Conservation (phyloP, 2,113 vertebrate genomes). For the Odocoileus virginianus region DNA sequence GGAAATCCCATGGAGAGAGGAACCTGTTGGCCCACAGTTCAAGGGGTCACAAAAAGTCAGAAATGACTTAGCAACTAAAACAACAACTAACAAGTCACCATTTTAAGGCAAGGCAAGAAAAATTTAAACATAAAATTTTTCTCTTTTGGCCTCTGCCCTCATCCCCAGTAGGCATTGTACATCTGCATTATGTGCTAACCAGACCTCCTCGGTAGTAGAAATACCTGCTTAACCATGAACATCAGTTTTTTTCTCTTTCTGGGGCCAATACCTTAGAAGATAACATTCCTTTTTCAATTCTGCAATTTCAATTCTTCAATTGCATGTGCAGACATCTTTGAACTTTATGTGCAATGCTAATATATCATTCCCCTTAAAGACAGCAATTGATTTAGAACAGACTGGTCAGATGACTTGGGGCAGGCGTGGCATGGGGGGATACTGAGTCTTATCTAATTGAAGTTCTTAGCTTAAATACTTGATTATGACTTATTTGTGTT, state of each 20-base stretch:
- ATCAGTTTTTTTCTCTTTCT: background rate
- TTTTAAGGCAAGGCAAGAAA: background rate
- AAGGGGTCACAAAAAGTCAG: background rate
- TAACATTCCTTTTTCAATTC: background rate
- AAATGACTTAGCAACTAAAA: background rate
- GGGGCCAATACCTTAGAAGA: background rate
- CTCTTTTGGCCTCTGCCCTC: background rate
- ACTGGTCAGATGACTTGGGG: background rate
- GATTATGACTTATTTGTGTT: background rate
- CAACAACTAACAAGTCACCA: background rate
- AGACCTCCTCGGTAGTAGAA: background rate
- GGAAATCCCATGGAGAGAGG: background rate
- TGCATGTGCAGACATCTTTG: background rate
- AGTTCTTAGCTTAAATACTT: background rate
- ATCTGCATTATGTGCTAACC: background rate
- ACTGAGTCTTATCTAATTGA: background rate
- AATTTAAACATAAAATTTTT: background rate
- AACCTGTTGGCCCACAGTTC: background rate
- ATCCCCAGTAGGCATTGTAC: background rate
- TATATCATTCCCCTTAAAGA: background rate
- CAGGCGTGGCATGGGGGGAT: accelerated
- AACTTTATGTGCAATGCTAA: background rate
- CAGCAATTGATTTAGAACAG: background rate
- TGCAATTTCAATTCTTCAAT: background rate
- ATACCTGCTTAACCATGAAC: background rate